Conservation (phyloP, 37 sponge, comb jelly and placozoan genomes). For the Dysidea cf. avara region DNA sequence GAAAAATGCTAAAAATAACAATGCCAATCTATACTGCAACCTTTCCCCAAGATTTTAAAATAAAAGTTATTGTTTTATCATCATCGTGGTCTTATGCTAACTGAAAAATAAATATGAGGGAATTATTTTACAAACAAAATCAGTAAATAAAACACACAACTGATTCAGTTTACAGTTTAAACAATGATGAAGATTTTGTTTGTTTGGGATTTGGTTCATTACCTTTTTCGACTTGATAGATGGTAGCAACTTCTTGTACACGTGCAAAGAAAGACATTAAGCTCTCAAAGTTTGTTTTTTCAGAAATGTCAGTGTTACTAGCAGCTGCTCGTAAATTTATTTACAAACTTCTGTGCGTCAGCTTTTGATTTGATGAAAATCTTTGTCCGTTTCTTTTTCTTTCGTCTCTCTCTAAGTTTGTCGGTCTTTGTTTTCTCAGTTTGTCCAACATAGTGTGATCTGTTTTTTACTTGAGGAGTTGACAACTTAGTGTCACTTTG, state of each 20-base stretch:
- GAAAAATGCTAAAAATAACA: too few relatives aligned
- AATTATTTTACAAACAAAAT: too few relatives aligned
- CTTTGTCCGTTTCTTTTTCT: slow-evolving; percentile 62
- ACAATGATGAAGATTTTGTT: too few relatives aligned
- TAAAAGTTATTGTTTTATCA: too few relatives aligned
- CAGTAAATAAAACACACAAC: too few relatives aligned
- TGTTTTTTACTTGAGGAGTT: slow-evolving; percentile 57
- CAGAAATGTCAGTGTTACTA: background rate
- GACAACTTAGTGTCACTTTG: slow-evolving; percentile 50
- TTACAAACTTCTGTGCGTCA: slow-evolving; percentile 33
- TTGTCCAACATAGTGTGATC: slow-evolving; percentile 24
- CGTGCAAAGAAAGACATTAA: slow-evolving; percentile 67
- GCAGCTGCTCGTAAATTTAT: slow-evolving; percentile 30
- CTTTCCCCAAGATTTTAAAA: too few relatives aligned
- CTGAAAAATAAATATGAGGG: too few relatives aligned
- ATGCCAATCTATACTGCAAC: too few relatives aligned
- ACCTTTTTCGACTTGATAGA: too few relatives aligned
- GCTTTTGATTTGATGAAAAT: slow-evolving; percentile 18
- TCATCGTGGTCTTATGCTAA: too few relatives aligned
- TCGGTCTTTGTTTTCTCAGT: slow-evolving; percentile 66
- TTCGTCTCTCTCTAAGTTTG: slow-evolving; percentile 50
- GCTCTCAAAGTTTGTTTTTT: slow-evolving; percentile 23
- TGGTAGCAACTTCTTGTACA: slow-evolving; percentile 51
- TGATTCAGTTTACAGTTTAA: too few relatives aligned
- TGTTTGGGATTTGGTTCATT: too few relatives aligned